These are phyloP conservation scores for Spea bombifrons DNA, from an alignment of 2,113 vertebrate genomes.

Conservation along the genomic window DNA sequence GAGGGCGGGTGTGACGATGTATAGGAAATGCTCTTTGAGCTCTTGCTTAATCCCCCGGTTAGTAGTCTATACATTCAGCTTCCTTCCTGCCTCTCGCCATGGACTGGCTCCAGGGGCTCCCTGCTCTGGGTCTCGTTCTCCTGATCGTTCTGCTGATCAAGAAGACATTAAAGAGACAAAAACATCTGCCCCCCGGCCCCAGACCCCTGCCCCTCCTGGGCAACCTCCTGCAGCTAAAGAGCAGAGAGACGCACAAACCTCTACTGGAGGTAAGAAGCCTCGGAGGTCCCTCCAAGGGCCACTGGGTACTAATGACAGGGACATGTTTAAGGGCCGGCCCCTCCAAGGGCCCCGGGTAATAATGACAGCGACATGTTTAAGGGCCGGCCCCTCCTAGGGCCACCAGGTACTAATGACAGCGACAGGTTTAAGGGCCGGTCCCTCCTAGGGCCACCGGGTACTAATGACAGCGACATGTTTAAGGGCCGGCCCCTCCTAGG, in stretches of 20 bases:
- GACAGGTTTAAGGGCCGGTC: too few relatives aligned
- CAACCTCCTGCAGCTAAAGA: conserved; percentile 27
- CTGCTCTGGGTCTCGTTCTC: neutral
- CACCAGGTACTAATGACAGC: too few relatives aligned
- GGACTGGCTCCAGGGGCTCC: neutral
- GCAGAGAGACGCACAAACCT: conserved; percentile 9
- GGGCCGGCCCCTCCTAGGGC: too few relatives aligned
- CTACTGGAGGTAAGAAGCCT: conserved; percentile 13
- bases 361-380: too few relatives aligned
- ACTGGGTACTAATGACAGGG: too few relatives aligned
- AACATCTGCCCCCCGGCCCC: conserved; percentile 26
- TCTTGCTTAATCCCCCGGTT: neutral
- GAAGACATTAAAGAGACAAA: conserved; percentile 1
- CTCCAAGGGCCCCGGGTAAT: too few relatives aligned
- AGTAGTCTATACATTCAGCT: neutral
- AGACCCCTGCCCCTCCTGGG: conserved; percentile 13
- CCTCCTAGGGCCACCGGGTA: too few relatives aligned
- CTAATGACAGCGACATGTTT: too few relatives aligned
- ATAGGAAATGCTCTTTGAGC: conserved; percentile 25
- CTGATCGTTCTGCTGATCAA: neutral
- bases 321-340: too few relatives aligned
- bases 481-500: neutral
- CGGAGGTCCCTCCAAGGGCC: neutral
- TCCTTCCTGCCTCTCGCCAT: conserved; percentile 7
- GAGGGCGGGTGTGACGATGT: conserved; percentile 13